Conservation (phyloP, 2,797 vertebrate genomes). For the Hydrolagus colliei region DNA sequence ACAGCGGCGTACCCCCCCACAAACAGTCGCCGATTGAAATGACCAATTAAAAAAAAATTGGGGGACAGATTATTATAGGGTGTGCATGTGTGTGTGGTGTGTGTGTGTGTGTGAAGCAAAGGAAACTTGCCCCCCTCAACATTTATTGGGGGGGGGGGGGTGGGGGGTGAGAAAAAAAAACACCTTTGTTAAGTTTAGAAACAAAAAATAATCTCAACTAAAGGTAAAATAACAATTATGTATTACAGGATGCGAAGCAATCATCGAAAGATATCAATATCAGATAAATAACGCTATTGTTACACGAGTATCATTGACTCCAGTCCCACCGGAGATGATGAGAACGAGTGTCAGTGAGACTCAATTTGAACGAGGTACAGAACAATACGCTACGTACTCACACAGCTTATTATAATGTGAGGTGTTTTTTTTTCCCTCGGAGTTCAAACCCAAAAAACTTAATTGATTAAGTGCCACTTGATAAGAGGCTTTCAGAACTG, state of each 20-base stretch:
- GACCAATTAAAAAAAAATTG: no score
- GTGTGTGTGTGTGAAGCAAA: no score
- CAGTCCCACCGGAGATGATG: background rate
- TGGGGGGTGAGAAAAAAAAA: background rate
- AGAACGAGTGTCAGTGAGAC: background rate
- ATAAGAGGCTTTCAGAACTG: background rate
- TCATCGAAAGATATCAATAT: background rate
- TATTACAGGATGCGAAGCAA: background rate
- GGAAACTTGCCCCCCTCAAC: no score
- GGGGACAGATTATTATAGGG: no score
- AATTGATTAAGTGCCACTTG: background rate
- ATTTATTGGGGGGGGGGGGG: no score
- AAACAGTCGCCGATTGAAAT: no score
- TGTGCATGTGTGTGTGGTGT: no score
- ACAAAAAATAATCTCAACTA: background rate
- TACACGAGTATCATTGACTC: background rate
- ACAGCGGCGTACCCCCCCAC: no score
- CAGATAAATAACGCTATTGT: background rate
- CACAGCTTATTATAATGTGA: no score
- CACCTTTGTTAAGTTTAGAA: background rate
- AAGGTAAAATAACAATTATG: background rate
- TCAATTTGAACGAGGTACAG: background rate
- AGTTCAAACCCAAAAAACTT: background rate
- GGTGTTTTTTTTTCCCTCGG: no score
- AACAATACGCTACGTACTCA: background rate